phyloP scores from a whole-genome alignment of 2,797 vertebrate species.

The Streptopelia turtur region DNA sequence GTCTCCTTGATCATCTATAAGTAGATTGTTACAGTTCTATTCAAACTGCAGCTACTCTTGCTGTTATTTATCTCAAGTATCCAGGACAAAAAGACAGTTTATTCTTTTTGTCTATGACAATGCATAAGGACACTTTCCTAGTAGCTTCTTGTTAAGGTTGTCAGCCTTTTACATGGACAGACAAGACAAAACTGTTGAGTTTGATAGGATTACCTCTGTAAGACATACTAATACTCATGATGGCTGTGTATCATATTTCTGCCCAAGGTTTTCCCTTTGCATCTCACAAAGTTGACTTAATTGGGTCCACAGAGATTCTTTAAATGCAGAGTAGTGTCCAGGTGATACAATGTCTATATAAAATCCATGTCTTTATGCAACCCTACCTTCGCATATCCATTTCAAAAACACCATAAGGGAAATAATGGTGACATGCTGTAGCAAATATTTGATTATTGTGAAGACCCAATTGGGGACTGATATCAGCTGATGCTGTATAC shows the following conservation, averaged over 20 bases:
- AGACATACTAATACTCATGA: neutral
- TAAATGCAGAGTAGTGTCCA: neutral
- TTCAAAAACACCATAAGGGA: neutral
- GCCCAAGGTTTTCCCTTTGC: neutral
- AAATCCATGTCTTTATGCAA: neutral
- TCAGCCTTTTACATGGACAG: neutral
- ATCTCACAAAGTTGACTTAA: neutral
- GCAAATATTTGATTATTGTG: neutral
- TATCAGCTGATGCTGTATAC: neutral
- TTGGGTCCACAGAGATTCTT: neutral
- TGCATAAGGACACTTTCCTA: neutral
- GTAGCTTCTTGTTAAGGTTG: neutral
- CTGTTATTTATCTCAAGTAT: neutral
- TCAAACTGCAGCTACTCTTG: neutral
- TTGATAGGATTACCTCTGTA: neutral
- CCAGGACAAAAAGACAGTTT: neutral
- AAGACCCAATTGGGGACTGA: neutral
- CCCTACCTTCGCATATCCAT: neutral
- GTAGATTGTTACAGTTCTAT: neutral
- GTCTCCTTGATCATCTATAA: neutral
- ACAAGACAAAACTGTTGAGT: neutral
- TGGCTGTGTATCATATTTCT: neutral
- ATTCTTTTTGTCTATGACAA: neutral
- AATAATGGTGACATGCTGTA: neutral
- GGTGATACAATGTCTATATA: neutral